Percentiles rank a stretch among this genome's conserved stretches.
Evolutionary conservation across 2,888 invertebrate genomes (phyloP).

Genomic region (Rhaphigaster nebulosa): DNA sequence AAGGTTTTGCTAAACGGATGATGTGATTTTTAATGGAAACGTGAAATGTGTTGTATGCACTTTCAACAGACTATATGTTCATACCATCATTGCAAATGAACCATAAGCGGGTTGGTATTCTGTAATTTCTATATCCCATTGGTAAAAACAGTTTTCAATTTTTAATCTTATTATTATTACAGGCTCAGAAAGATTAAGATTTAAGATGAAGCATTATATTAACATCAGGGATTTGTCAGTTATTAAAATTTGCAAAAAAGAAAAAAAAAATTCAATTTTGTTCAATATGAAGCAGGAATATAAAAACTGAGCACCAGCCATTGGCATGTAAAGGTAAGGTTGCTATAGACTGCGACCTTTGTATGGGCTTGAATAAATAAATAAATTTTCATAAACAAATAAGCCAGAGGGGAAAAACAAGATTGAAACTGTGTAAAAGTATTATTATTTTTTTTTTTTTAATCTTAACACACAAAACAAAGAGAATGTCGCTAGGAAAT

Average conservation of each 20-base stretch:
- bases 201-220: no score
- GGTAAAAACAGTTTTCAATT: no score
- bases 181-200: no score
- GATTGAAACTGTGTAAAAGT: not conserved
- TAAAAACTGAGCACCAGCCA: not conserved
- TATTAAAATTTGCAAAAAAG: not conserved
- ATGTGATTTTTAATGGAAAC: no score
- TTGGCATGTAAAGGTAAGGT: constrained; percentile 1
- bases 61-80: no score
- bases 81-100: no score
- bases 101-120: no score
- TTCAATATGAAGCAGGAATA: not conserved
- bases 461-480: not conserved
- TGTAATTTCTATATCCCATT: no score
- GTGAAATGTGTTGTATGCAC: no score
- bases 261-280: not conserved
- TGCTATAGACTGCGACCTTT: constrained; percentile 25
- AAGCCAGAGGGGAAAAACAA: not conserved
- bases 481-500: not conserved
- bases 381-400: constrained; percentile 47
- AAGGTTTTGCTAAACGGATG: no score
- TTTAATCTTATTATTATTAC: no score
- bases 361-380: constrained; percentile 36
- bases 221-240: no score
- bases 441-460: not conserved